Conservation (phyloP, 1,140 invertebrate species). For the Arion vulgaris region DNA sequence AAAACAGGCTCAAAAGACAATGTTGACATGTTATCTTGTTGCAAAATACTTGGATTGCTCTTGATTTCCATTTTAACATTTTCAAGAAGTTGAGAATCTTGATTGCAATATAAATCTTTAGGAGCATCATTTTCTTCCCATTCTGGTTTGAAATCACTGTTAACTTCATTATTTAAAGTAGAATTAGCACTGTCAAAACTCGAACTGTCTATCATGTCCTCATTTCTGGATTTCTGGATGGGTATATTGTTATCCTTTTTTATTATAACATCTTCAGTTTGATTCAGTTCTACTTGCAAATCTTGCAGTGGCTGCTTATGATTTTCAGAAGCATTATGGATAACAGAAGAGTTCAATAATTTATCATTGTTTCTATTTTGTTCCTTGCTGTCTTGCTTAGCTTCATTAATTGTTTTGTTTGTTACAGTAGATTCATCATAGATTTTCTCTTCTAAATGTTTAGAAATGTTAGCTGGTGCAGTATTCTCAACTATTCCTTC, state of each 20-base stretch:
- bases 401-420: background rate
- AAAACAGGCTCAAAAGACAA: too few relatives aligned
- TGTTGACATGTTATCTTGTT: too few relatives aligned
- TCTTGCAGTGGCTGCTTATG: background rate
- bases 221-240: too few relatives aligned
- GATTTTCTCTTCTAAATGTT: background rate
- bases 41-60: background rate
- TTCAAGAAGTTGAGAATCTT: background rate
- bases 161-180: background rate
- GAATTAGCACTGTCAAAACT: background rate
- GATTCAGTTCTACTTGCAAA: too few relatives aligned
- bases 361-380: background rate
- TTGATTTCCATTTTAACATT: constrained; percentile 21
- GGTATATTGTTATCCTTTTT: too few relatives aligned
- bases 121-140: too few relatives aligned
- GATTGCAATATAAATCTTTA: background rate
- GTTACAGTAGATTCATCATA: background rate
- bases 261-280: too few relatives aligned
- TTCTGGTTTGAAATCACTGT: background rate
- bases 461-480: too few relatives aligned
- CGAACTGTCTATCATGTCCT: too few relatives aligned
- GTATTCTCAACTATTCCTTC: too few relatives aligned
- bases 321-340: background rate
- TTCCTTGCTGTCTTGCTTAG: background rate
- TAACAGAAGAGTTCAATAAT: background rate